Evolutionary conservation across 2,113 vertebrate species (phyloP).

Genomic region (Erythrolamprus reginae): DNA sequence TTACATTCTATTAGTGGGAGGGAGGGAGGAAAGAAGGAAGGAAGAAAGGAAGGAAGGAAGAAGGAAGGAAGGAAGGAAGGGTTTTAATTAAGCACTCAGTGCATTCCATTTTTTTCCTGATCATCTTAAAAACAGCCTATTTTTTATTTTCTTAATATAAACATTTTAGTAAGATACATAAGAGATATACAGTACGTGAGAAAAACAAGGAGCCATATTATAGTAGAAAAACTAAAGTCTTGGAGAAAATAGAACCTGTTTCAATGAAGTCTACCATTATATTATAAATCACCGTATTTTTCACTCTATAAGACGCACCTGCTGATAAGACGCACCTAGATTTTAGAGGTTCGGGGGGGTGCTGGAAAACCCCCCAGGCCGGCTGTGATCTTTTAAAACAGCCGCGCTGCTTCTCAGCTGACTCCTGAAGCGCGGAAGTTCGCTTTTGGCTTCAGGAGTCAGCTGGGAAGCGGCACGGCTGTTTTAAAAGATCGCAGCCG

Average conservation of each 20-base stretch:
- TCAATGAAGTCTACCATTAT: neutral
- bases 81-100: accelerated
- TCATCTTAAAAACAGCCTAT: neutral
- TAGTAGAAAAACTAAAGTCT: neutral
- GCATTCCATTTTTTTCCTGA: neutral
- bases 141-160: neutral
- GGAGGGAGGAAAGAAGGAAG: neutral
- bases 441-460: too few species aligned
- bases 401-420: too few species aligned
- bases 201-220: neutral
- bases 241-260: neutral
- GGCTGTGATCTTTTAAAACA: too few species aligned
- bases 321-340: too few species aligned
- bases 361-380: too few species aligned
- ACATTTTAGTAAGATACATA: neutral
- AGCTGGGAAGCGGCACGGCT: too few species aligned
- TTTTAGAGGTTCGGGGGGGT: too few species aligned
- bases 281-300: too few species aligned
- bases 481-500: too few species aligned
- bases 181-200: neutral
- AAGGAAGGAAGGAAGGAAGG: too few species aligned
- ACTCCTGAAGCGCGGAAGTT: too few species aligned
- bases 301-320: too few species aligned
- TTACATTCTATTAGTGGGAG: neutral
- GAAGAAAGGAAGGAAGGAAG: neutral